phyloP scores from a whole-genome alignment of 2,888 invertebrate genomes.

The Ichneumon xanthorius region DNA sequence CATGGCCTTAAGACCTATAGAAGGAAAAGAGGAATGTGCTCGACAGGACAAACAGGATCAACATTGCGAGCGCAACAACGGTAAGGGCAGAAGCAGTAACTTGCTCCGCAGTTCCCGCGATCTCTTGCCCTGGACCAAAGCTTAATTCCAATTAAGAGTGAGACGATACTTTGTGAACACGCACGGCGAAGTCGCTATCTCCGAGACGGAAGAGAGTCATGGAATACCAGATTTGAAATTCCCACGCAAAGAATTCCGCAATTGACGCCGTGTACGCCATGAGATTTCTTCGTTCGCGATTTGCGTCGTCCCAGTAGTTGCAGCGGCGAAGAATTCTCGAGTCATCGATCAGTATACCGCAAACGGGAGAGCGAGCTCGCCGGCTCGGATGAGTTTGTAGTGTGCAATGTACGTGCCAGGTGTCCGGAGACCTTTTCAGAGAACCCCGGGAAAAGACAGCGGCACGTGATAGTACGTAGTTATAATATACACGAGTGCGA shows the following conservation, averaged over 20 bases:
- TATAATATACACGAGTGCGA: slow-evolving; percentile 18
- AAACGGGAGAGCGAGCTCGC: slow-evolving; percentile 15
- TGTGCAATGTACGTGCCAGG: slow-evolving; percentile 40
- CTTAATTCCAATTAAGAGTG: no score
- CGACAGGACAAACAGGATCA: slow-evolving; percentile 58
- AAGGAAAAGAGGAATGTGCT: slow-evolving; percentile 74
- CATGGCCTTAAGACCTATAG: not conserved
- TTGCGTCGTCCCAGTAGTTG: slow-evolving; percentile 54
- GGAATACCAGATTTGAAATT: slow-evolving; percentile 53
- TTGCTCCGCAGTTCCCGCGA: slow-evolving; percentile 5
- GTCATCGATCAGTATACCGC: slow-evolving; percentile 61
- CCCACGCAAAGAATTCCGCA: slow-evolving; percentile 64
- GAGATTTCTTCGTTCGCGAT: slow-evolving; percentile 59
- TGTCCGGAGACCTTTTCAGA: slow-evolving; percentile 65
- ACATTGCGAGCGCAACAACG: slow-evolving; percentile 18
- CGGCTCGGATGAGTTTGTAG: slow-evolving; percentile 7
- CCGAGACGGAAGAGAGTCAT: slow-evolving; percentile 46
- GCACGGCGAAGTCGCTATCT: slow-evolving; percentile 49
- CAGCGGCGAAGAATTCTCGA: slow-evolving; percentile 61
- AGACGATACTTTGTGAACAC: not conserved
- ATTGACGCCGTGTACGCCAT: slow-evolving; percentile 35
- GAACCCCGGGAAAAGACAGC: slow-evolving; percentile 57
- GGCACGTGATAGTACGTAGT: slow-evolving; percentile 41
- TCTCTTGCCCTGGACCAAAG: slow-evolving; percentile 34
- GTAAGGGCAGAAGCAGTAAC: slow-evolving; percentile 48